These are phyloP conservation scores for Hyles euphorbiae DNA, from an alignment of 1,140 invertebrate genomes.

Conservation along the genomic window DNA sequence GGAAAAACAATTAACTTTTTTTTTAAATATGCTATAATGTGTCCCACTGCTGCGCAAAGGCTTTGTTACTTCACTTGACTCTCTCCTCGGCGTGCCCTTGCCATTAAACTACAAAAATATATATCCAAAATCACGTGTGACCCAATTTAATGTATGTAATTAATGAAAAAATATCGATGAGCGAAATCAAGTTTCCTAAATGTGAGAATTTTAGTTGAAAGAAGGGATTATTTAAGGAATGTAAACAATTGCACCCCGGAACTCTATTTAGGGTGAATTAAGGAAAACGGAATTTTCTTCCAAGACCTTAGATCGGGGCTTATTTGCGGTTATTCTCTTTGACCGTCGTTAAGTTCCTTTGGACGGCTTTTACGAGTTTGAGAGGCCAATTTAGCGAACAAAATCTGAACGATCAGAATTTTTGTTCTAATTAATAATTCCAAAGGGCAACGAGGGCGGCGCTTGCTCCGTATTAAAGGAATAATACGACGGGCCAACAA, in stretches of 20 bases:
- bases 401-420: constrained; percentile 72
- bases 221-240: constrained; percentile 56
- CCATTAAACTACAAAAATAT: no score
- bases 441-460: constrained; percentile 38
- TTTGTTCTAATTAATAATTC: constrained; percentile 73
- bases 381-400: constrained; percentile 72
- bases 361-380: constrained; percentile 71
- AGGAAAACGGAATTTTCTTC: constrained; percentile 67
- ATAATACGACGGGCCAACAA: no score
- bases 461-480: constrained; percentile 56
- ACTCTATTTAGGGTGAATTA: constrained; percentile 69
- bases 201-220: constrained; percentile 11
- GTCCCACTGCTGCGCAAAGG: no score
- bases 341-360: constrained; percentile 74
- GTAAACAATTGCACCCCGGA: constrained; percentile 54
- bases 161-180: no score
- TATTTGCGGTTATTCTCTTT: constrained; percentile 75
- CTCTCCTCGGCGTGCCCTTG: no score
- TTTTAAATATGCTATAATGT: no score
- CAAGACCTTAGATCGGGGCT: constrained; percentile 64
- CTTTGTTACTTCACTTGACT: no score
- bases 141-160: no score
- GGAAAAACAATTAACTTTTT: no score
- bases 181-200: no score
- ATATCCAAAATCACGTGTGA: no score